Evolutionary conservation across 2,888 invertebrate species (phyloP), one percentile per base, ranked within the genome.

Genomic region (Ormyrus labotus): DNA sequence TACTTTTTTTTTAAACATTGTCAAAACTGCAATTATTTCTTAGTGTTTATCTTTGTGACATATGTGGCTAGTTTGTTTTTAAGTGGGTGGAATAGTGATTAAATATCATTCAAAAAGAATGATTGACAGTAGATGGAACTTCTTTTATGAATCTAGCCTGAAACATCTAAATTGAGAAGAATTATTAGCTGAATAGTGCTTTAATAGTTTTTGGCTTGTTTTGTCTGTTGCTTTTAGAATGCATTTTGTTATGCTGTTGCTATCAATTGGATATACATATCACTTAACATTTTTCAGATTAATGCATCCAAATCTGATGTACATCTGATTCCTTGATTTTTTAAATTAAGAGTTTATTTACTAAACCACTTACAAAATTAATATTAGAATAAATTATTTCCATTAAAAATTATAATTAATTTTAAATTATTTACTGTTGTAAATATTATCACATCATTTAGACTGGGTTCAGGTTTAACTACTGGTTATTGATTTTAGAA

Each of bases 401-500:
- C 2, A 34, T 34, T 34, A 34, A 34, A 34, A 34, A 34, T 34
- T 34, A 34, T 34, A 34, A 34, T 34, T 34, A 34, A 34, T 34
- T 34, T 34, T 34, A 34, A 34, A 34, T 34, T 34, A 34, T 34
- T 34, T 34, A 34, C 34, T 34, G 34, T 34, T 34, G 34, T 34
- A 34, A 34, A 34, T 34, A 34, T 34, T 34, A 34, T 2, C 34
- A 34, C 45, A 8, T 60, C 47, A 60, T 51, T 53, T 9, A 10
- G n/a, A 13, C 10, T 68, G 6, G 13, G 5, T 19, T 58, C 19
- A 58, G 10, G 45, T 67, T 74, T 58, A 10, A 57, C 13, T 75
- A 45, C 53, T 57, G 45, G 34, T 55, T 76, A 63, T 75, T 68
- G 68, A 75, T 75, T 60, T 10, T 10, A 63, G 7, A 13, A 34